These are phyloP conservation scores for Trematomus bernacchii DNA, from an alignment of 2,797 vertebrate species.

Conservation along the genomic window DNA sequence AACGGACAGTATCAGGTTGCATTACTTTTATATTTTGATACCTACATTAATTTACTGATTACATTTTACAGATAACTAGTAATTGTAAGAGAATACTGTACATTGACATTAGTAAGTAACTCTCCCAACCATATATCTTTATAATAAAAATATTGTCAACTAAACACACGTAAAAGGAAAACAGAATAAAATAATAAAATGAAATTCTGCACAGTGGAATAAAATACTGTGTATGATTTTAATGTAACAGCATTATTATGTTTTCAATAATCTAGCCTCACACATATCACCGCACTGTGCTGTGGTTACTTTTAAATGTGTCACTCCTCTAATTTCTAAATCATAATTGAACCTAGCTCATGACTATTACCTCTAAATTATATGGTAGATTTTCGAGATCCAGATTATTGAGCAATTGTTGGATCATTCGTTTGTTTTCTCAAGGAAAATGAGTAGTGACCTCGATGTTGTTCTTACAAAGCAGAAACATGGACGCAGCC, in stretches of 20 bases:
- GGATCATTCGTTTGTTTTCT: background rate
- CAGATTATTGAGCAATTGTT: background rate
- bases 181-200: too few relatives aligned
- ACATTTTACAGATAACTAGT: too few relatives aligned
- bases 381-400: constrained; percentile 28
- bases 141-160: too few relatives aligned
- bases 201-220: too few relatives aligned
- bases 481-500: background rate
- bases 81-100: too few relatives aligned
- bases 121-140: too few relatives aligned
- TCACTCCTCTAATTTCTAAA: constrained; percentile 42
- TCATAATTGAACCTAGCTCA: constrained; percentile 35
- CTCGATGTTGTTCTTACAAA: too few relatives aligned
- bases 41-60: too few relatives aligned
- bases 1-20: too few relatives aligned
- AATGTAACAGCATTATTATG: constrained; percentile 35
- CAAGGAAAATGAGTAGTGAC: background rate
- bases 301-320: constrained; percentile 40
- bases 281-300: constrained; percentile 15
- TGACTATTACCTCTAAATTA: constrained; percentile 33
- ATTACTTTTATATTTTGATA: too few relatives aligned
- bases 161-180: too few relatives aligned
- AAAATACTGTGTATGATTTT: background rate
- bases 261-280: constrained; percentile 34
- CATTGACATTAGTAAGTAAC: too few relatives aligned